Evolutionary conservation across 2,888 invertebrate genomes (phyloP), one percentile per base, ranked within the genome.

Genomic region (Imbricaverruca yamaguchii): DNA sequence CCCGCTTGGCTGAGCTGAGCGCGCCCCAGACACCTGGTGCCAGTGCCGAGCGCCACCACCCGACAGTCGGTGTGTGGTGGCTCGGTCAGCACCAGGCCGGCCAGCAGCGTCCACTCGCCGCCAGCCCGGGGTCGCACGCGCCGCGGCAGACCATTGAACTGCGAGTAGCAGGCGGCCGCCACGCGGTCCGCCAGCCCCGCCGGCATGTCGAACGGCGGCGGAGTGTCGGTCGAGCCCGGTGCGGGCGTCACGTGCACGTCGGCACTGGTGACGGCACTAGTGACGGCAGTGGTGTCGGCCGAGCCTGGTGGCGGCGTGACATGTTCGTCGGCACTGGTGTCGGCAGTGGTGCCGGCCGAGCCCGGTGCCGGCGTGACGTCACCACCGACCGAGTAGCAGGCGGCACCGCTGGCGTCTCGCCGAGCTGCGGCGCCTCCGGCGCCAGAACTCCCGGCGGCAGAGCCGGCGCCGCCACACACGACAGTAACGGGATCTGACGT

Each of bases 21-120:
- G 81, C 90, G 89, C 1, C 96, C 96, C 83, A 97, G 90, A 87
- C 97, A 97, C 89, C 96, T 97, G 0, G 97, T 93, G 0, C 97
- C 97, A 6, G 95, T 95, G 4, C 94, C 96, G 81, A 96, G 87
- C n/a, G 96, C 90, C 56, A 96, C 91, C 8, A 96, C 91, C 12
- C n/a, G 57, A 4, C n/a, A n/a, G n/a, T 23, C 11, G 15, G 8
- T 11, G 57, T 56, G 56, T 0, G 79, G 57, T 4, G 57, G 23
- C 56, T 57, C 23, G 57, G 79, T 13, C 13, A 79, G 13, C 57
- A 57, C n/a, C 12, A 79, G 3, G 4, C 57, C 79, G 15, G 79
- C 79, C 57, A 79, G 57, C 11, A n/a, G 57, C 13, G 79, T 23
- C 79, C 79, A 79, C 15, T 79, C 21, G n/a, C 79, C n/a, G 6